phyloP scores from a whole-genome alignment of 1,140 invertebrate species.

The Trachymyrmex cornetzi region DNA sequence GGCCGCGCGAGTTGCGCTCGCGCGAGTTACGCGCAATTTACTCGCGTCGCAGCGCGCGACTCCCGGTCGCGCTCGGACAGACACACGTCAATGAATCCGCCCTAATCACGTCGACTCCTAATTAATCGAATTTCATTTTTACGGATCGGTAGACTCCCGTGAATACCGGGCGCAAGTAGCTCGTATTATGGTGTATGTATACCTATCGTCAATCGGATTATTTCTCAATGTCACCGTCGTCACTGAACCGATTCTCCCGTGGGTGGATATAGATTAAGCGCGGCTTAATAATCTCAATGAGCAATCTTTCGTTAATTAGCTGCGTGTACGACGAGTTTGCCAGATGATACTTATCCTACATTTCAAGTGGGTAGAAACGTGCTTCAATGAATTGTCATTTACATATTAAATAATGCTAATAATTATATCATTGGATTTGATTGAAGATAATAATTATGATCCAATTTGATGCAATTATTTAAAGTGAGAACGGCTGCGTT shows the following conservation, averaged over 20 bases:
- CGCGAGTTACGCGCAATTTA: not conserved
- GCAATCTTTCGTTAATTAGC: slow-evolving; percentile 68
- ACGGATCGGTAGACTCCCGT: not conserved
- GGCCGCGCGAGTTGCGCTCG: slow-evolving; percentile 1
- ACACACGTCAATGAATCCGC: slow-evolving; percentile 18
- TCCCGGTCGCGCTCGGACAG: slow-evolving; percentile 2
- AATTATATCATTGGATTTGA: not conserved
- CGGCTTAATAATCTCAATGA: slow-evolving; percentile 41
- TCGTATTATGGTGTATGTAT: not conserved
- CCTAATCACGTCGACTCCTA: slow-evolving; percentile 3
- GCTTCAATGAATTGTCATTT: not conserved
- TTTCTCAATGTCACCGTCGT: slow-evolving; percentile 32
- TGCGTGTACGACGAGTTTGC: not conserved
- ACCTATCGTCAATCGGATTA: slow-evolving; percentile 24
- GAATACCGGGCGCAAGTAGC: not conserved
- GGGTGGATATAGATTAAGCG: slow-evolving; percentile 47
- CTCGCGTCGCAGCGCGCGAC: not conserved
- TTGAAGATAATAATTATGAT: not conserved
- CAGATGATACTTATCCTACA: not conserved
- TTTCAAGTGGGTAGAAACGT: not conserved
- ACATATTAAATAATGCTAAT: not conserved
- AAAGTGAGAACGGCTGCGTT: not conserved
- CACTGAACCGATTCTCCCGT: slow-evolving; percentile 49
- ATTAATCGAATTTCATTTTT: slow-evolving; percentile 68
- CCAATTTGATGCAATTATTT: not conserved